These are phyloP conservation scores for Phyllotis vaccarum DNA, from an alignment of 2,797 vertebrate genomes.

Conservation along the genomic window DNA sequence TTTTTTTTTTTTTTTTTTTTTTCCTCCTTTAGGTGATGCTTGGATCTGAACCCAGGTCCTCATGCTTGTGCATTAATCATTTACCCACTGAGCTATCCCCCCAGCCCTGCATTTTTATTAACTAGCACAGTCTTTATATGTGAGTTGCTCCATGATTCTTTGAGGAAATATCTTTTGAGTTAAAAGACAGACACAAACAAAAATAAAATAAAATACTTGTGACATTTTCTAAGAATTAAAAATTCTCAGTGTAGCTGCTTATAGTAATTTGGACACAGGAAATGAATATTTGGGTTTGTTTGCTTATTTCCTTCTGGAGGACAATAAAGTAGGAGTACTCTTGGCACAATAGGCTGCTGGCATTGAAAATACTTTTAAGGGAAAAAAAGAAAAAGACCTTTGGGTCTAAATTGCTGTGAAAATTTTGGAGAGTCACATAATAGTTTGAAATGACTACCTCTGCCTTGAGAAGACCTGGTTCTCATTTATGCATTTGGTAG, in stretches of 20 bases:
- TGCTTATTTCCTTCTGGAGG: slow-evolving; percentile 28
- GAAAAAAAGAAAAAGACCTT: not conserved
- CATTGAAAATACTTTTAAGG: not conserved
- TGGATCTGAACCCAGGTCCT: not conserved
- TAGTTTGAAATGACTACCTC: not conserved
- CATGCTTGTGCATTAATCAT: not conserved
- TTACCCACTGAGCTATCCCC: not conserved
- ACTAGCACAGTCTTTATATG: not conserved
- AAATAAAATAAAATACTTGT: not conserved
- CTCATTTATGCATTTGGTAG: not conserved
- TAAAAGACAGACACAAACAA: slow-evolving; percentile 21
- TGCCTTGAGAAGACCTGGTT: not conserved
- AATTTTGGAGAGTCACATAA: not conserved
- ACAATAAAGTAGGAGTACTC: not conserved
- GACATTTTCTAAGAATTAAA: slow-evolving; percentile 57
- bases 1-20: not conserved
- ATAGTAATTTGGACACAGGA: slow-evolving; percentile 20
- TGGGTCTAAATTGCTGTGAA: not conserved
- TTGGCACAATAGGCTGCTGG: not conserved
- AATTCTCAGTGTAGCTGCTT: not conserved
- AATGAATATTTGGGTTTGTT: slow-evolving; percentile 10
- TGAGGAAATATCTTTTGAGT: slow-evolving; percentile 8
- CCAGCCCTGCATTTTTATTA: not conserved
- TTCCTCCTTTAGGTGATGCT: not conserved
- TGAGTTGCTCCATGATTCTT: not conserved